Evolutionary conservation across 2,797 vertebrate species (phyloP), one percentile per base, ranked within the genome.

Genomic region (Cottoperca gobio): DNA sequence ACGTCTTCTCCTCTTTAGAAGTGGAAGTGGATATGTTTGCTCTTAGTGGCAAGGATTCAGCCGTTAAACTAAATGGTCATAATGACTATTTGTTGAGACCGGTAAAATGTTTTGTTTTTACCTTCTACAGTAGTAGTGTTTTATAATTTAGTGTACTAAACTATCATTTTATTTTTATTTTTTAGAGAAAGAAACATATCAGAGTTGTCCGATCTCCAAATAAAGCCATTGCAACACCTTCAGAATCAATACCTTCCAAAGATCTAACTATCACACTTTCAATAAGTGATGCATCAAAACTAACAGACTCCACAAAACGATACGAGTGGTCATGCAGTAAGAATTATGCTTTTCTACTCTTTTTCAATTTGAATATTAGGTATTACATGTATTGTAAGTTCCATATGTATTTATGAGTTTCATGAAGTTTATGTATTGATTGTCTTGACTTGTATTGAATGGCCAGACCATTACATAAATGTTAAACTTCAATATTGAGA

Each of bases 1-100:
- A 98, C 6, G 39, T 66, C 31, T 95, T 97, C 82, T 97, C 96
- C 2, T 95, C 90, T 79, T 31, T 78, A 79, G 96, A 94, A 28
- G 45, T 91, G 73, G 90, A 96, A 66, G 84, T 95, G 19, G 95
- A 96, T 50, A 75, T 92, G 10, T 93, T 93, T 79, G 78, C 94
- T 69, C 50, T 88, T 53, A 92, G 94, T 79, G 89, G 90, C 68
- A 58, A 64, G 7, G 54, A 87, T 49, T 73, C 70, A 31, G 23
- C 13, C 12, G 6, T 19, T 10, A 23, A 43, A 65, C 28, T 4
- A 7, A 61, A 60, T 5, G 8, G 8, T 8, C 31, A 40, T 48
- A 10, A 71, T 74, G 13, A 48, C 6, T 2, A 39, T 49, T 73
- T 59, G 13, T 42, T 70, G 17, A 55, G 39, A 28, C 6, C 0